These are phyloP conservation scores for Leptinotarsa lineolata DNA, from an alignment of 1,140 invertebrate genomes.

Conservation along the genomic window DNA sequence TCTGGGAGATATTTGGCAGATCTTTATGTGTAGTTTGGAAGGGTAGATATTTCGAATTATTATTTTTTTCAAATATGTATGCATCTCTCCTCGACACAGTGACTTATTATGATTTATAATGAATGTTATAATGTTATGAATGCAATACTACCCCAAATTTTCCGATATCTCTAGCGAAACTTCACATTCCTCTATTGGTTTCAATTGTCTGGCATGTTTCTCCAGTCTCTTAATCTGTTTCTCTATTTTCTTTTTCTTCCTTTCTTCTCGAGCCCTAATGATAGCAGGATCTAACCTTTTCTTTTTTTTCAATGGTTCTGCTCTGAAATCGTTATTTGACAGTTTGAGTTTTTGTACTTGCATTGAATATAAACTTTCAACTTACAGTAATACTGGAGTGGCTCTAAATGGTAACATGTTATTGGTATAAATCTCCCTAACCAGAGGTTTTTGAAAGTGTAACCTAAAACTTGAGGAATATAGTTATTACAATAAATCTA, in stretches of 20 bases:
- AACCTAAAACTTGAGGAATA: background rate
- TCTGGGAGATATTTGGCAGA: too few species aligned
- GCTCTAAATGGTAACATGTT: background rate
- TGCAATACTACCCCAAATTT: constrained; percentile 62
- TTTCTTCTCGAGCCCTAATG: constrained; percentile 76
- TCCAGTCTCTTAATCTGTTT: constrained; percentile 80
- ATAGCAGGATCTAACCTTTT: constrained; percentile 81
- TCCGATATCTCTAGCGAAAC: constrained; percentile 68
- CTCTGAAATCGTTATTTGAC: constrained; percentile 57
- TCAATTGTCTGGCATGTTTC: constrained; percentile 75
- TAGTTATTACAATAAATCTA: background rate
- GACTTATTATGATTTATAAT: too few species aligned
- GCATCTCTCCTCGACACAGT: too few species aligned
- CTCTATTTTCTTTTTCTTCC: constrained; percentile 78
- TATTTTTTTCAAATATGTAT: background rate
- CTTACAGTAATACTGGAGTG: constrained; percentile 24
- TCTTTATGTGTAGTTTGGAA: background rate
- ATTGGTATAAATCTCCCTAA: constrained; percentile 21
- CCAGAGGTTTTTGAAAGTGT: constrained; percentile 11
- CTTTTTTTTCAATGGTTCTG: constrained; percentile 87
- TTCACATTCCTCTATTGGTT: constrained; percentile 82
- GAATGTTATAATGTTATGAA: too few species aligned
- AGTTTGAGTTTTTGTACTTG: background rate
- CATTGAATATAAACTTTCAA: constrained; percentile 7
- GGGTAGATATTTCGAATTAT: background rate